phyloP scores from a whole-genome alignment of 2,113 vertebrate genomes.

The Dasyornis broadbenti region DNA sequence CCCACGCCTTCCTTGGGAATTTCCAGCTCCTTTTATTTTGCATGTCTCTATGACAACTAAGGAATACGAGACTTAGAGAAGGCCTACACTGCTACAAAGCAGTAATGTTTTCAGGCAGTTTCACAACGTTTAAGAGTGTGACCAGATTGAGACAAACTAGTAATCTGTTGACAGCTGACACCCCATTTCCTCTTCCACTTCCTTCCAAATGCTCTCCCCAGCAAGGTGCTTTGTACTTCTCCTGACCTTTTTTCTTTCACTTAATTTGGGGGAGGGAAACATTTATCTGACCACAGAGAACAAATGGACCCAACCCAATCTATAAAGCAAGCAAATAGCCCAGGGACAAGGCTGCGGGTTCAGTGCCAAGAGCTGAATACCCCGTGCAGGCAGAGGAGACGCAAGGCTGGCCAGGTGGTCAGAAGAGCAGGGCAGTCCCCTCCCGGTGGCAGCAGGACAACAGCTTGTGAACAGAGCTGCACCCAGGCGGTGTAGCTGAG shows the following conservation, averaged over 20 bases:
- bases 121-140: not conserved
- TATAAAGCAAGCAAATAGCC: accelerated
- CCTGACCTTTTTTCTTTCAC: not conserved
- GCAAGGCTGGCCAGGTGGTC: not conserved
- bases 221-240: not conserved
- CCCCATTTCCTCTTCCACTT: not conserved
- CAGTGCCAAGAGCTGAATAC: accelerated
- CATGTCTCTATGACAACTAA: conserved; percentile 51
- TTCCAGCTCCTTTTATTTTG: conserved; percentile 13
- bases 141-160: not conserved
- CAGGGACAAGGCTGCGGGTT: accelerated
- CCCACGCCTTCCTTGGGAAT: not conserved
- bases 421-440: not conserved
- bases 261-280: accelerated
- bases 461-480: accelerated
- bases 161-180: accelerated
- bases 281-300: not conserved
- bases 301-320: accelerated
- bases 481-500: accelerated
- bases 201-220: not conserved
- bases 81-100: not conserved
- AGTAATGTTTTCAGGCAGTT: not conserved
- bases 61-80: not conserved
- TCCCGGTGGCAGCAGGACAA: not conserved
- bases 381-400: not conserved